Conservation (phyloP, 2,797 vertebrate species). For the Typhlichthys subterraneus region DNA sequence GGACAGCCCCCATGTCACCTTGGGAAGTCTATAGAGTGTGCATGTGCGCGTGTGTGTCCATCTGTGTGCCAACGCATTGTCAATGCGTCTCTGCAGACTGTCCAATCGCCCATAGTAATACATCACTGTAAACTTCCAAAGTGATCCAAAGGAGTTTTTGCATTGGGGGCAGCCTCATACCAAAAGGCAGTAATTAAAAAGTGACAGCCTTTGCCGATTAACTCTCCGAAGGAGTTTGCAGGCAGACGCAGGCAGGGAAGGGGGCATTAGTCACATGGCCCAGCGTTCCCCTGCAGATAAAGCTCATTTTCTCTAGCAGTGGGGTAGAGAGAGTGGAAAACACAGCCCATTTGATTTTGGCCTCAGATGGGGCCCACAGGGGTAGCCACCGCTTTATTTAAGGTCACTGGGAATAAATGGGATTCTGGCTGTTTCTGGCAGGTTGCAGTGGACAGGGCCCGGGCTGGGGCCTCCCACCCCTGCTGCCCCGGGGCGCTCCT, state of each 20-base stretch:
- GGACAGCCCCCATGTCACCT: conserved; percentile 61
- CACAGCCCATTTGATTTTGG: conserved; percentile 77
- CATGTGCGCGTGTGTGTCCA: conserved; percentile 23
- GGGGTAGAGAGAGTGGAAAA: conserved; percentile 76
- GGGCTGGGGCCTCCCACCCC: conserved; percentile 71
- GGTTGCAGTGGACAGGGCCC: conserved; percentile 73
- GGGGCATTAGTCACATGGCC: conserved; percentile 80
- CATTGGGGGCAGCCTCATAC: conserved; percentile 51
- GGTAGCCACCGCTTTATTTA: conserved; percentile 84
- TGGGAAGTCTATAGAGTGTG: conserved; percentile 33
- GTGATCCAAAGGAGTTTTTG: conserved; percentile 64
- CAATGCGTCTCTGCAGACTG: conserved; percentile 21
- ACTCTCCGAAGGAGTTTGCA: conserved; percentile 71
- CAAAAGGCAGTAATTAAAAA: conserved; percentile 80
- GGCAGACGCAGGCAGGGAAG: conserved; percentile 71
- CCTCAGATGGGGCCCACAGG: conserved; percentile 77
- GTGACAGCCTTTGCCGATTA: conserved; percentile 78
- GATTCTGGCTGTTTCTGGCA: conserved; percentile 79
- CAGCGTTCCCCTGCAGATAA: conserved; percentile 76
- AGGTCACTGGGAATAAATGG: conserved; percentile 84
- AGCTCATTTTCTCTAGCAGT: conserved; percentile 83
- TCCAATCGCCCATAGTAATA: conserved; percentile 44
- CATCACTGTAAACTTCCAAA: conserved; percentile 60
- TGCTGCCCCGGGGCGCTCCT: conserved; percentile 66
- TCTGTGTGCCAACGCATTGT: conserved; percentile 35